Base-by-base conservation (phyloP, 2,113 vertebrate species). In the Pygoscelis adeliae region DNA sequence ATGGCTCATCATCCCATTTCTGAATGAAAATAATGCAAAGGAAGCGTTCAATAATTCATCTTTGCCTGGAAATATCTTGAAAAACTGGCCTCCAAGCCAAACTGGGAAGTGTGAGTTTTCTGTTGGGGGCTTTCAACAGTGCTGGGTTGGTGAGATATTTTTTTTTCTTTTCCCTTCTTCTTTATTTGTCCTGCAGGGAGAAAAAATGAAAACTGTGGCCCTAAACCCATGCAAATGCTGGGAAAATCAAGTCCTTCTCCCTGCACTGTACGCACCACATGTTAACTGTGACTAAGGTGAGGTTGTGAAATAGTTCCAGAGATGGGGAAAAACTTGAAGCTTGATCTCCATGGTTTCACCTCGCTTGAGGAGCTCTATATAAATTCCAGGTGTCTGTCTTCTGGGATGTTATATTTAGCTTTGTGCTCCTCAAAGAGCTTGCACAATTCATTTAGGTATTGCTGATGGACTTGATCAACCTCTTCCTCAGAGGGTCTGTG, bases 341-440 rank as follows among this genome's bases (percentile, higher is more conserved):
- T 40, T 8, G 19, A 34, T 40, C 26, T 63, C 56, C 47, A 12
- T 46, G 34, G 19, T 72, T 91, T 73, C 65, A 44, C 20, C 50
- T 91, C n/a, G 17, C 77, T 47, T 18, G 36, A 91, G 58, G 26
- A 67, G 47, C 36, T 58, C 99, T 96, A 99, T 72, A 98, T 97
- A 95, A 99, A 99, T 87, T 98, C 98, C 93, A 99, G 97, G 65
- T 99, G 99, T n/a, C 89, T 97, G 90, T 99, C 98, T 58, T 97
- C 93, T 6, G 99, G 98, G 40, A 99, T 66, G 1, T 99, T 98
- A 1, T 99, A 99, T 85, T 98, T 98, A 67, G 87, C 93, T 97
- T 99, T 99, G 95, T 99, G 99, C 72, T 99, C 98, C 76, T 99
- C 99, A 23, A 99, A 99, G 82, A 99, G 99, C 18, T 97, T 90